Conservation (phyloP, 1,140 invertebrate genomes). For the Drosophila sturtevanti region DNA sequence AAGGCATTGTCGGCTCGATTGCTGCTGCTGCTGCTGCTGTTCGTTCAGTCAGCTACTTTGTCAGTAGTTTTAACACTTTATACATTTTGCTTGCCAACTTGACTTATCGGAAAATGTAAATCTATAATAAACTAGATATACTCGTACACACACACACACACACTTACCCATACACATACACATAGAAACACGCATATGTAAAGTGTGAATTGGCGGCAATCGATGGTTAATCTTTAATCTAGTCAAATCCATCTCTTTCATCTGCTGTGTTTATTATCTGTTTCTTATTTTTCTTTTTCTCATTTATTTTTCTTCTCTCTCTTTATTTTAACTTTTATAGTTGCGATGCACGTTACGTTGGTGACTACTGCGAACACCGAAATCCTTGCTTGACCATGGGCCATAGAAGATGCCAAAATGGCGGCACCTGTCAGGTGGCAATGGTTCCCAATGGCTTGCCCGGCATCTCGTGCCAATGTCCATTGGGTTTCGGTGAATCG, state of each 20-base stretch:
- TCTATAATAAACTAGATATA: slow-evolving; percentile 25
- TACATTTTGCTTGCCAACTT: neutral
- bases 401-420: slow-evolving; percentile 92
- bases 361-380: slow-evolving; percentile 95
- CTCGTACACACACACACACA: neutral
- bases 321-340: slow-evolving; percentile 88
- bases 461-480: slow-evolving; percentile 93
- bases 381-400: slow-evolving; percentile 94
- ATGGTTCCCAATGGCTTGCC: slow-evolving; percentile 87
- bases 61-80: slow-evolving; percentile 67
- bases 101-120: slow-evolving; percentile 49
- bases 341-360: slow-evolving; percentile 94
- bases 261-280: slow-evolving; percentile 4
- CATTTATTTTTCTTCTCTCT: slow-evolving; percentile 17
- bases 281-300: slow-evolving; percentile 7
- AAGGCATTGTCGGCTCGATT: neutral
- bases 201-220: slow-evolving; percentile 26
- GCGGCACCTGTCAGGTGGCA: slow-evolving; percentile 92
- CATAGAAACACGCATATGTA: neutral
- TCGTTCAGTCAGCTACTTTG: slow-evolving; percentile 54
- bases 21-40: neutral
- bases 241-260: slow-evolving; percentile 25
- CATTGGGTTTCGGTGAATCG: slow-evolving; percentile 94
- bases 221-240: slow-evolving; percentile 18
- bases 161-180: neutral